phyloP scores from a whole-genome alignment of 2,888 invertebrate genomes.

The Latheticus oryzae region DNA sequence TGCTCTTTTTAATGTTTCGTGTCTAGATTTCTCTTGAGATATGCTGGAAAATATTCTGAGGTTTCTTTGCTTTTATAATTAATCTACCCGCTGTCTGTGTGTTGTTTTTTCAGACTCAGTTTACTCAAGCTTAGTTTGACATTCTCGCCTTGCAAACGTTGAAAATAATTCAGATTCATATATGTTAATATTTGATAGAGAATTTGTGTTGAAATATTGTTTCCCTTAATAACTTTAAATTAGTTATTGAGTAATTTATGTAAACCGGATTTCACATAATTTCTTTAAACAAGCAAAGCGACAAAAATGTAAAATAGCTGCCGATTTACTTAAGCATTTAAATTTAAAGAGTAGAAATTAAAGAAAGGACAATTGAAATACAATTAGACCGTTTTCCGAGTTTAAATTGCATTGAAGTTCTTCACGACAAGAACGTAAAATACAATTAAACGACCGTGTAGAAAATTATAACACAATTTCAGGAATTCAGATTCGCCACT shows the following conservation, averaged over 20 bases:
- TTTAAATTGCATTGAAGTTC: conserved; percentile 48
- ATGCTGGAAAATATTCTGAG: conserved; percentile 19
- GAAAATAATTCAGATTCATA: no score
- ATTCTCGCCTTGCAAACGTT: no score
- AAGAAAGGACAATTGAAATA: conserved; percentile 36
- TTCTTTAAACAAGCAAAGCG: conserved; percentile 9
- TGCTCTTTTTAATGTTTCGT: conserved; percentile 30
- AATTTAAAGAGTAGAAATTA: conserved; percentile 28
- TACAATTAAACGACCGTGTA: conserved; percentile 41
- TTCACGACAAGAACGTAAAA: conserved; percentile 41
- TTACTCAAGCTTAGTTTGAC: neutral
- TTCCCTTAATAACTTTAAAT: conserved; percentile 17
- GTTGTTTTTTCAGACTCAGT: neutral
- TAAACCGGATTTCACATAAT: conserved; percentile 22
- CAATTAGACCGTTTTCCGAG: conserved; percentile 43
- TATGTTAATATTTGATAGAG: conserved; percentile 18
- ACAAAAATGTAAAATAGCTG: conserved; percentile 35
- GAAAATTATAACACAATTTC: conserved; percentile 46
- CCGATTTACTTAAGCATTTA: conserved; percentile 35
- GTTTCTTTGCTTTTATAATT: conserved; percentile 39
- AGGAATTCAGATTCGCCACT: conserved; percentile 27
- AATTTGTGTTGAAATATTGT: conserved; percentile 4
- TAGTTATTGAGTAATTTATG: conserved; percentile 34
- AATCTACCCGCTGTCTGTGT: conserved; percentile 27
- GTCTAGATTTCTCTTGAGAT: conserved; percentile 42